A percentile compares a stretch with the other conserved stretches of the same genome.
Conservation (phyloP, 1,140 invertebrate genomes). For the Sminthurinus signatus region DNA sequence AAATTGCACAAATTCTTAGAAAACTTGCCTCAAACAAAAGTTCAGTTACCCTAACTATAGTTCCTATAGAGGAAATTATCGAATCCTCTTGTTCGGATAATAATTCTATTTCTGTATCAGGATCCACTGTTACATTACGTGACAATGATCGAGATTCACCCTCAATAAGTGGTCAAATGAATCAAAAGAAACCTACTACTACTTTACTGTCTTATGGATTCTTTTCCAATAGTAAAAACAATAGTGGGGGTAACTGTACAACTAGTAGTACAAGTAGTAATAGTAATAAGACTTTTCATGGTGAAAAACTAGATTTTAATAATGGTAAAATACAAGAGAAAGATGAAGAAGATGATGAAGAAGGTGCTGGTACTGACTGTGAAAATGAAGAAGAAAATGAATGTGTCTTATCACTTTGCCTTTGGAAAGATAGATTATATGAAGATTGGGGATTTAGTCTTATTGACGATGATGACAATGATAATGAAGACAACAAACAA, state of each 20-base stretch:
- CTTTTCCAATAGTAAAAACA: no score
- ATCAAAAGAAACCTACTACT: neutral
- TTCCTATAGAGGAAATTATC: conserved; percentile 9
- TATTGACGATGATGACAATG: conserved; percentile 16
- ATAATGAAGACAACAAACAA: neutral
- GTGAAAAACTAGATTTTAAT: no score
- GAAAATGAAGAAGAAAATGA: neutral
- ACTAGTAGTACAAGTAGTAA: no score
- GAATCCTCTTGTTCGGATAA: conserved; percentile 20
- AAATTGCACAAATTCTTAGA: conserved; percentile 36
- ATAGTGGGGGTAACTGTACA: no score
- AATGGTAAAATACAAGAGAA: neutral
- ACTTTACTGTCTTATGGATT: neutral
- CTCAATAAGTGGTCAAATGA: no score
- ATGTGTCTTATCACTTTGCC: conserved; percentile 30
- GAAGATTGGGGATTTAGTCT: conserved; percentile 41
- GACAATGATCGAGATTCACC: conserved; percentile 2
- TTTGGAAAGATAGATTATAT: conserved; percentile 37
- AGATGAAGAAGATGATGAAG: neutral
- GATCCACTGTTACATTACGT: conserved; percentile 17
- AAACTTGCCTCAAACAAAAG: conserved; percentile 8
- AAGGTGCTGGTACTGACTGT: neutral
- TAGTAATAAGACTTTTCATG: neutral
- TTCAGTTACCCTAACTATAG: conserved; percentile 23
- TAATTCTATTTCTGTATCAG: no score